These are phyloP conservation scores for Orientallactaga sibirica DNA, from an alignment of 2,797 vertebrate species.

Conservation along the genomic window DNA sequence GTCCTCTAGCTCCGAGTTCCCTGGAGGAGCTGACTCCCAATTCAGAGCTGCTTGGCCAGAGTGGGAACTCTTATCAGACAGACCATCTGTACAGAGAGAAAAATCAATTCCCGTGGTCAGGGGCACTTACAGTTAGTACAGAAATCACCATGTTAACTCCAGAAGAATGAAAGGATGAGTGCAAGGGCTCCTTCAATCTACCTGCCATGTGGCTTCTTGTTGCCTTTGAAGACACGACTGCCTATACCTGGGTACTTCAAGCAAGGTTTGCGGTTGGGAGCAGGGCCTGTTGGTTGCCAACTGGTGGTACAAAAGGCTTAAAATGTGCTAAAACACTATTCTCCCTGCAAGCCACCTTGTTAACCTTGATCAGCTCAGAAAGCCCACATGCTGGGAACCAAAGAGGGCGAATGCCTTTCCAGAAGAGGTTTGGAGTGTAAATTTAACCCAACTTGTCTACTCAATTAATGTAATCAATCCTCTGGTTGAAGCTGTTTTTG, in stretches of 20 bases:
- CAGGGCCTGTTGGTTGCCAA: slow-evolving; percentile 50
- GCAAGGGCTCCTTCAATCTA: slow-evolving; percentile 63
- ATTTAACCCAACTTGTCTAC: slow-evolving; percentile 64
- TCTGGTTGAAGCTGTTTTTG: slow-evolving; percentile 76
- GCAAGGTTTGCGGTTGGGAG: slow-evolving; percentile 53
- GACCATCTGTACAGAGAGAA: slow-evolving; percentile 89
- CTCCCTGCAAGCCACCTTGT: slow-evolving; percentile 71
- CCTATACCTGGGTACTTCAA: slow-evolving; percentile 67
- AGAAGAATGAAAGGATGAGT: slow-evolving; percentile 52
- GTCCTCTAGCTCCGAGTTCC: slow-evolving; percentile 88
- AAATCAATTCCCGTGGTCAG: slow-evolving; percentile 75
- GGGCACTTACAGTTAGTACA: slow-evolving; percentile 38
- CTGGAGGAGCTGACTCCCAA: slow-evolving; percentile 90
- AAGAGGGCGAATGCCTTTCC: slow-evolving; percentile 72
- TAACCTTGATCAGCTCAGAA: slow-evolving; percentile 74
- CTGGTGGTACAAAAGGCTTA: slow-evolving; percentile 67
- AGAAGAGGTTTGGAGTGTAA: slow-evolving; percentile 66
- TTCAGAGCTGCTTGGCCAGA: slow-evolving; percentile 93
- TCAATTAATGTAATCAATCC: slow-evolving; percentile 76
- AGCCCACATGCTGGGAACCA: slow-evolving; percentile 64
- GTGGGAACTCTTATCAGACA: slow-evolving; percentile 94
- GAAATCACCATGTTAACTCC: slow-evolving; percentile 66
- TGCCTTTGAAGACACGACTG: slow-evolving; percentile 72
- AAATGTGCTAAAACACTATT: neutral
- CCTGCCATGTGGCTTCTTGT: neutral